Evolutionary conservation across 2,113 vertebrate species (phyloP).

Genomic region (Heliornis fulica): DNA sequence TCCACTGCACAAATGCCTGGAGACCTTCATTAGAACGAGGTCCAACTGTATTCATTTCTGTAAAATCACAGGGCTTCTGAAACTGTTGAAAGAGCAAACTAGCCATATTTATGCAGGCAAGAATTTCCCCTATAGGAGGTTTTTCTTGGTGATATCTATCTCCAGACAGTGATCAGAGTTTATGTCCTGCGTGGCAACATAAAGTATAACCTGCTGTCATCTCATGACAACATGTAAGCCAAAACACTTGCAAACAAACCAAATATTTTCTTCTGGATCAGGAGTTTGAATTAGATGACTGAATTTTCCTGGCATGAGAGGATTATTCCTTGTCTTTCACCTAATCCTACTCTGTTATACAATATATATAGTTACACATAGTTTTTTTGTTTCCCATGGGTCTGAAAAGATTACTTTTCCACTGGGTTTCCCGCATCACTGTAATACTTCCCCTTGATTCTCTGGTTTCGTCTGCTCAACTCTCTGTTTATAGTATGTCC

Average conservation of each 20-base stretch:
- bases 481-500: not conserved
- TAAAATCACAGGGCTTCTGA: slow-evolving; percentile 24
- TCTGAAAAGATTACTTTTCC: slow-evolving; percentile 65
- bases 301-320: slow-evolving; percentile 64
- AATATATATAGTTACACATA: slow-evolving; percentile 41
- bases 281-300: slow-evolving; percentile 66
- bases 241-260: slow-evolving; percentile 56
- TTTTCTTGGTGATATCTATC: not conserved
- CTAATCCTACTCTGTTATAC: slow-evolving; percentile 54
- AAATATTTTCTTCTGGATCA: slow-evolving; percentile 53
- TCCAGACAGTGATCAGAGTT: slow-evolving; percentile 1
- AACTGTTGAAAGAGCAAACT: slow-evolving; percentile 6
- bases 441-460: slow-evolving; percentile 46
- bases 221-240: slow-evolving; percentile 16
- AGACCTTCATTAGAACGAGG: not conserved
- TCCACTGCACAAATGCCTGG: slow-evolving; percentile 18
- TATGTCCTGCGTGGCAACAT: not conserved
- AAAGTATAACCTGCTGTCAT: not conserved
- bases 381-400: slow-evolving; percentile 20
- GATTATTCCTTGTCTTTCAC: slow-evolving; percentile 57
- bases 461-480: slow-evolving; percentile 35
- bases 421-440: slow-evolving; percentile 40
- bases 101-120: not conserved
- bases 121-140: not conserved
- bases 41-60: slow-evolving; percentile 2